A percentile compares a stretch with the other conserved stretches of the same genome.
Conservation (phyloP, 2,888 invertebrate species). For the Azorinus chamasolen region DNA sequence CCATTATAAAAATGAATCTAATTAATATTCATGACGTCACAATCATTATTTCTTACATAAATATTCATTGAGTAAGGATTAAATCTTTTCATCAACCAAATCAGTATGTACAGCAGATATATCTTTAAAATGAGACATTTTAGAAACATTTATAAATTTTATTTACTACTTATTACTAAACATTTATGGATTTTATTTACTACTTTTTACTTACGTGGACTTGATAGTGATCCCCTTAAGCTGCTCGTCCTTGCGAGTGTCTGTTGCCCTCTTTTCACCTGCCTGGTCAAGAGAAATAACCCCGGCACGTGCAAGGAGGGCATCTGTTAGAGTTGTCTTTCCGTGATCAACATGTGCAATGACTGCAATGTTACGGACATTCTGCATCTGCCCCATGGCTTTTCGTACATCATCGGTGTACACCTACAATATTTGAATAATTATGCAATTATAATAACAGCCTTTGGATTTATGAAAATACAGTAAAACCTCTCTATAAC, state of each 20-base stretch:
- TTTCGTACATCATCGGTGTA: slow-evolving; percentile 99
- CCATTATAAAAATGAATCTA: no score
- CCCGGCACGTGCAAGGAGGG: slow-evolving; percentile 99
- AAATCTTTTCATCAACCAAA: no score
- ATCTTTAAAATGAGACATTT: no score
- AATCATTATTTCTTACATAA: no score
- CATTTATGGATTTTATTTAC: no score
- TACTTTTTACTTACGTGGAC: slow-evolving; percentile 97
- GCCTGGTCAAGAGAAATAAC: slow-evolving; percentile 99
- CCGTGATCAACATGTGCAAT: slow-evolving; percentile 99
- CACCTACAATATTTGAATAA: slow-evolving; percentile 90
- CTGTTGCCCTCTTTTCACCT: slow-evolving; percentile 99
- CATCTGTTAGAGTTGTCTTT: slow-evolving; percentile 99
- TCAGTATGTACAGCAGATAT: no score
- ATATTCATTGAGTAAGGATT: no score
- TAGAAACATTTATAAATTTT: no score
- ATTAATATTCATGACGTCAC: no score
- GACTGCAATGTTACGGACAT: slow-evolving; percentile 99
- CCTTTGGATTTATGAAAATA: no score
- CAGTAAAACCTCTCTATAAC: no score
- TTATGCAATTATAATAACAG: background rate
- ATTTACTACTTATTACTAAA: no score
- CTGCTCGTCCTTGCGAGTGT: slow-evolving; percentile 99
- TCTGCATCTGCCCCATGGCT: slow-evolving; percentile 99
- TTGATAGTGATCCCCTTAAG: slow-evolving; percentile 99